These are phyloP conservation scores for Torymus auratus DNA, from an alignment of 2,888 invertebrate genomes.

Conservation along the genomic window DNA sequence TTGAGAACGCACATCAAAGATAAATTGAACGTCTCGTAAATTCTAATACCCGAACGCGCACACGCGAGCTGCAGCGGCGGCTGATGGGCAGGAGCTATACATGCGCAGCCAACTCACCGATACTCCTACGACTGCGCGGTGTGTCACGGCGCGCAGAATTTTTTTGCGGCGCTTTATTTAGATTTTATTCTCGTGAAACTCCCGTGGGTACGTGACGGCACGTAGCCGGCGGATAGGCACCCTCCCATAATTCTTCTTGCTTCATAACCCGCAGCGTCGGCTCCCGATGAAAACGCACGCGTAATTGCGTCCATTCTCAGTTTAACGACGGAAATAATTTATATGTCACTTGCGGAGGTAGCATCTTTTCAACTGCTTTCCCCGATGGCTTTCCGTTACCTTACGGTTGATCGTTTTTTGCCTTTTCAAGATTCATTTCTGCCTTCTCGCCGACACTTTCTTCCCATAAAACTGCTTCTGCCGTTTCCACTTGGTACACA, in stretches of 20 bases:
- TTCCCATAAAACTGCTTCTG: no score
- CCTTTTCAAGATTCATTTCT: no score
- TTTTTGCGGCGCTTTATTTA: slow-evolving; percentile 65
- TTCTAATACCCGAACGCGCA: slow-evolving; percentile 18
- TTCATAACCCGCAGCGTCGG: slow-evolving; percentile 18
- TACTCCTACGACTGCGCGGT: slow-evolving; percentile 44
- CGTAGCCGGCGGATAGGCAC: slow-evolving; percentile 55
- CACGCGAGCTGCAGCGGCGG: no score
- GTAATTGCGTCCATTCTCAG: slow-evolving; percentile 24
- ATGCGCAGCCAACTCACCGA: background rate
- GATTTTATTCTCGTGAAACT: slow-evolving; percentile 69
- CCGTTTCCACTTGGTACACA: no score
- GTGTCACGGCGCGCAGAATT: background rate
- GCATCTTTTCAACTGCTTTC: background rate
- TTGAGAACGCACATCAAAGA: background rate
- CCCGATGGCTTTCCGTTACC: background rate
- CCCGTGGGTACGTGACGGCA: slow-evolving; percentile 68
- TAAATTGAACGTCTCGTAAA: slow-evolving; percentile 50
- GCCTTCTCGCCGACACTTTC: no score
- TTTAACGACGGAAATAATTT: slow-evolving; percentile 22
- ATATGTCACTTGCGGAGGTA: background rate
- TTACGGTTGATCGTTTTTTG: no score
- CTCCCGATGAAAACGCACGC: slow-evolving; percentile 30
- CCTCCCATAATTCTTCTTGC: slow-evolving; percentile 41
- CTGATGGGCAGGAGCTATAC: background rate